phyloP scores from a whole-genome alignment of 2,113 vertebrate species.

The Sylvilagus bachmani region DNA sequence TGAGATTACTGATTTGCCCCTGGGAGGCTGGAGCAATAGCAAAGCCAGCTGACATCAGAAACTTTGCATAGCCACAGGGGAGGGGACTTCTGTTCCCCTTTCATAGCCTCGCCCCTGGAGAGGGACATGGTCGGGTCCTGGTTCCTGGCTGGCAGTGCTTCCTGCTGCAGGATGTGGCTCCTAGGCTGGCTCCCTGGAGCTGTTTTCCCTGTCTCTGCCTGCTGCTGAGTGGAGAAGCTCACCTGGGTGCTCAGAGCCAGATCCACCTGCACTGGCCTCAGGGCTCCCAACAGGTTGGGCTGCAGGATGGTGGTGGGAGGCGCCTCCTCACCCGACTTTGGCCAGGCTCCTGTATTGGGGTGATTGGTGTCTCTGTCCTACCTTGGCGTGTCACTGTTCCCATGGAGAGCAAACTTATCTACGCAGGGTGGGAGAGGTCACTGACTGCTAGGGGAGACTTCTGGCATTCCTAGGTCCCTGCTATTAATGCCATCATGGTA shows the following conservation, averaged over 20 bases:
- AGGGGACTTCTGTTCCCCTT: constrained; percentile 16
- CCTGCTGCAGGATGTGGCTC: background rate
- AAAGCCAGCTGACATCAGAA: constrained; percentile 47
- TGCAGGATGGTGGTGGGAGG: background rate
- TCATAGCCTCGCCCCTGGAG: background rate
- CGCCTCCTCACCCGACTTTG: background rate
- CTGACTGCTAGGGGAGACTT: background rate
- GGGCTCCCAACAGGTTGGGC: background rate
- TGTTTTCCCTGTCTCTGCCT: background rate
- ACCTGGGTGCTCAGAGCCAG: background rate
- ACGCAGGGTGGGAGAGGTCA: background rate
- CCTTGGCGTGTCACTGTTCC: background rate
- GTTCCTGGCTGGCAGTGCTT: background rate
- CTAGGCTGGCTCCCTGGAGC: background rate
- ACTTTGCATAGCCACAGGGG: background rate
- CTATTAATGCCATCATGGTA: background rate
- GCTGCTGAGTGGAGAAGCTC: background rate
- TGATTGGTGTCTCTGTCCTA: background rate
- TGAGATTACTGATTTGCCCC: constrained; percentile 63
- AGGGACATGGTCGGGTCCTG: background rate
- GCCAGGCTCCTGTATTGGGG: background rate
- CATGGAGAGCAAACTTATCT: background rate
- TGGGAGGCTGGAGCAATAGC: constrained; percentile 54
- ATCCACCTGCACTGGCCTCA: background rate
- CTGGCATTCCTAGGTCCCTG: background rate